Evolutionary conservation across 1,140 invertebrate species (phyloP).

Genomic region (Aphis gossypii): DNA sequence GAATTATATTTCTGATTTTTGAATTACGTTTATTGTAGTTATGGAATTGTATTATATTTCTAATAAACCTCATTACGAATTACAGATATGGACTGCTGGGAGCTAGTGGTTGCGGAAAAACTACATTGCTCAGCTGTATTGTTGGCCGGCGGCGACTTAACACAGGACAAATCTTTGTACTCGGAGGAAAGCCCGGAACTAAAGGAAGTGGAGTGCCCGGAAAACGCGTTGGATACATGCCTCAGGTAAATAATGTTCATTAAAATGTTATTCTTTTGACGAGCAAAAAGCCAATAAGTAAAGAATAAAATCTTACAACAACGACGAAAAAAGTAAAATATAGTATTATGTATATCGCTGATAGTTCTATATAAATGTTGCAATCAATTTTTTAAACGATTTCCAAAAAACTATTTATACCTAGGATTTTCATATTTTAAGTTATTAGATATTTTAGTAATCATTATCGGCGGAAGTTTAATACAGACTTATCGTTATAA

Average conservation of each 20-base stretch:
- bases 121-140: conserved; percentile 85
- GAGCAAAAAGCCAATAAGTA: neutral
- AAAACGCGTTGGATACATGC: conserved; percentile 76
- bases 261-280: neutral
- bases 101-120: conserved; percentile 85
- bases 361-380: neutral
- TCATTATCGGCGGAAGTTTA: neutral
- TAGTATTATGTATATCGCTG: neutral
- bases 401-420: neutral
- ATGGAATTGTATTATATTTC: neutral
- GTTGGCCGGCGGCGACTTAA: conserved; percentile 83
- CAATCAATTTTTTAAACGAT: neutral
- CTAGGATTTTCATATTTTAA: neutral
- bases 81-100: conserved; percentile 85
- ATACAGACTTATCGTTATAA: neutral
- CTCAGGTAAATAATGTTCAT: conserved; percentile 63
- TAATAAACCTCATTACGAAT: conserved; percentile 46
- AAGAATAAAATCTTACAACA: neutral
- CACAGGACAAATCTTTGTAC: conserved; percentile 84
- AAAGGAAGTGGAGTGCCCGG: conserved; percentile 80
- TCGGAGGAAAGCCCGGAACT: conserved; percentile 84
- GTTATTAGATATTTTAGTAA: neutral
- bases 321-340: neutral
- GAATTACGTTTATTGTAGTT: neutral
- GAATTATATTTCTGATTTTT: neutral